Evolutionary conservation across 1,140 invertebrate species (phyloP).

Genomic region (Drosophila carrolli): DNA sequence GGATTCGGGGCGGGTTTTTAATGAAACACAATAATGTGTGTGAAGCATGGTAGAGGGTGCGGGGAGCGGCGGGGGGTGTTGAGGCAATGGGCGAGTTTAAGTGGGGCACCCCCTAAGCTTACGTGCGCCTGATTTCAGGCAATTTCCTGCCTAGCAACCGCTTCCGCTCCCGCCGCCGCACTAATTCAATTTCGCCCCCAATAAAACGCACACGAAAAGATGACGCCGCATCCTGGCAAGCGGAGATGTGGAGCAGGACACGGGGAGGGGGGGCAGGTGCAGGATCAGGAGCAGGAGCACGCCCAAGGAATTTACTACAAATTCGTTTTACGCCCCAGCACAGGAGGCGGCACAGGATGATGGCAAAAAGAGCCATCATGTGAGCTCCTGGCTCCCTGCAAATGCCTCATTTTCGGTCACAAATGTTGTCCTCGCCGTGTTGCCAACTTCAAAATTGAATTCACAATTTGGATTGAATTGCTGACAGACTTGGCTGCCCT

Average conservation of each 20-base stretch:
- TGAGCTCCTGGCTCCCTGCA: conserved; percentile 35
- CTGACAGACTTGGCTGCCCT: conserved; percentile 43
- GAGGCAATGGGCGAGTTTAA: conserved; percentile 11
- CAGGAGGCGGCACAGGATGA: neutral
- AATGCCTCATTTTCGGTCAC: conserved; percentile 61
- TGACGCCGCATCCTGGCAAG: conserved; percentile 49
- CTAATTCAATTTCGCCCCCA: conserved; percentile 78
- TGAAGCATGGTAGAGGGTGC: neutral
- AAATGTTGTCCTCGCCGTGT: conserved; percentile 56
- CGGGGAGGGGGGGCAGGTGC: too few relatives aligned
- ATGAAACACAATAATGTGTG: conserved; percentile 52
- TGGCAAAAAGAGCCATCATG: conserved; percentile 21
- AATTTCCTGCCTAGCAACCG: conserved; percentile 81
- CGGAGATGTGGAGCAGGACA: neutral
- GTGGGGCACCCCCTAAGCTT: conserved; percentile 37
- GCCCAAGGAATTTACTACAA: conserved; percentile 67
- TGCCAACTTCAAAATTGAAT: conserved; percentile 76
- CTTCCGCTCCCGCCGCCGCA: conserved; percentile 68
- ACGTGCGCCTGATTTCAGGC: conserved; percentile 77
- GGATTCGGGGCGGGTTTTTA: conserved; percentile 60
- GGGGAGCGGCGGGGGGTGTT: neutral
- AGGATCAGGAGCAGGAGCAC: neutral
- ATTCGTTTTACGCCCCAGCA: conserved; percentile 65
- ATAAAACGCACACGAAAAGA: conserved; percentile 71
- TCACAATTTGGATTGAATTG: conserved; percentile 74